phyloP scores from a whole-genome alignment of 1,140 invertebrate genomes.

The Steinernema feltiae region DNA sequence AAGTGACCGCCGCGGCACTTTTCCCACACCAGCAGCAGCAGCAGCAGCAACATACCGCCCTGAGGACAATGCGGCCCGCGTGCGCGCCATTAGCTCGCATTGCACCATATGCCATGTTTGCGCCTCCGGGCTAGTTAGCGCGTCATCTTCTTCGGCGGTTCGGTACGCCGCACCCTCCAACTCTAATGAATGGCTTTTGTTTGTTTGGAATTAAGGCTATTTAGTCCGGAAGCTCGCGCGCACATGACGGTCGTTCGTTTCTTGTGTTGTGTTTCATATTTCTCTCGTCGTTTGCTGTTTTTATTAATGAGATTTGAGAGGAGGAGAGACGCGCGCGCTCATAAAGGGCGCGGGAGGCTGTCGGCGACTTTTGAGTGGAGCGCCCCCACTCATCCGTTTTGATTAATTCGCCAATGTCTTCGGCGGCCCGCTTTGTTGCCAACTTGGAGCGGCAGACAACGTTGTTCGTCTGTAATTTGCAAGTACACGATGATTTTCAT shows the following conservation, averaged over 20 bases:
- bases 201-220: background rate
- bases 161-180: background rate
- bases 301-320: slow-evolving; percentile 11
- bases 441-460: no score
- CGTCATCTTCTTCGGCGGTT: no score
- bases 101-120: slow-evolving; percentile 15
- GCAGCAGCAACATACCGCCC: background rate
- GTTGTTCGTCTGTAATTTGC: background rate
- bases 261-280: background rate
- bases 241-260: background rate
- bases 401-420: slow-evolving; percentile 12
- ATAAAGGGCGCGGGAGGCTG: background rate
- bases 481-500: no score
- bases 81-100: background rate
- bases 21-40: background rate
- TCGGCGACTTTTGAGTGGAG: slow-evolving; percentile 1
- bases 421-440: slow-evolving; percentile 6
- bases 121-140: background rate
- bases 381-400: background rate
- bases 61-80: background rate
- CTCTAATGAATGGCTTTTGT: background rate
- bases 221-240: background rate
- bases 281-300: background rate
- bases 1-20: background rate
- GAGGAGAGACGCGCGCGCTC: background rate